Conservation (phyloP, 2,888 invertebrate species). For the Darwinula stevensoni region DNA sequence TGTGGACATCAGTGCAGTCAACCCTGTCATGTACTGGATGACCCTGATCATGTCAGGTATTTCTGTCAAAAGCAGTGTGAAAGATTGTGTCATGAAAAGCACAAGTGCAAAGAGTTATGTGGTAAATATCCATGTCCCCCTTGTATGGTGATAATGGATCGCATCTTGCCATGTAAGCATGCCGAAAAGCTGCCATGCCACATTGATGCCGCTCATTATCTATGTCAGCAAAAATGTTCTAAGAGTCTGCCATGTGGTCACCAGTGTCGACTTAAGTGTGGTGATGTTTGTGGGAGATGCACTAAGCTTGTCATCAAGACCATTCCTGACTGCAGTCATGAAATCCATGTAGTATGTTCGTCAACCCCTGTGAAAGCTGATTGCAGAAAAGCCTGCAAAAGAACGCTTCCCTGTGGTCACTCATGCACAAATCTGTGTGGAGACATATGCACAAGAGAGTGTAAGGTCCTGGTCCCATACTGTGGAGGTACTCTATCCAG, state of each 20-base stretch:
- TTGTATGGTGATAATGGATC: background rate
- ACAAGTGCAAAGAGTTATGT: constrained; percentile 7
- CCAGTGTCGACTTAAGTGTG: constrained; percentile 22
- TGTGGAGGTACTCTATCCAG: too few relatives aligned
- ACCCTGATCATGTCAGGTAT: constrained; percentile 21
- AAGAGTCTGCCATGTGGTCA: constrained; percentile 24
- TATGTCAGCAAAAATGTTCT: background rate
- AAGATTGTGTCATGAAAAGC: constrained; percentile 5
- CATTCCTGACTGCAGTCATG: constrained; percentile 22
- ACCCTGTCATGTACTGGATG: constrained; percentile 26
- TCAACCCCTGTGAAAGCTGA: constrained; percentile 7
- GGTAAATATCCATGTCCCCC: too few relatives aligned
- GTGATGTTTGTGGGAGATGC: constrained; percentile 20
- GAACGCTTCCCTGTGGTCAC: constrained; percentile 10
- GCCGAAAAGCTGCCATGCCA: constrained; percentile 9
- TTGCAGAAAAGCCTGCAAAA: constrained; percentile 1
- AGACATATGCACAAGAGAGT: constrained; percentile 5
- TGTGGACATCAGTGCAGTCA: constrained; percentile 32
- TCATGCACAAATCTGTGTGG: constrained; percentile 5
- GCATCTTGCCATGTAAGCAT: constrained; percentile 11
- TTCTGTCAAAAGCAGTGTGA: constrained; percentile 21
- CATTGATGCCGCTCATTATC: background rate
- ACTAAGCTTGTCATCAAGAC: constrained; percentile 16
- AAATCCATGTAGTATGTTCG: constrained; percentile 18
- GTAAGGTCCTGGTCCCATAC: too few relatives aligned